These are phyloP conservation scores for Danaus plexippus DNA, from an alignment of 1,140 invertebrate species.

Conservation along the genomic window DNA sequence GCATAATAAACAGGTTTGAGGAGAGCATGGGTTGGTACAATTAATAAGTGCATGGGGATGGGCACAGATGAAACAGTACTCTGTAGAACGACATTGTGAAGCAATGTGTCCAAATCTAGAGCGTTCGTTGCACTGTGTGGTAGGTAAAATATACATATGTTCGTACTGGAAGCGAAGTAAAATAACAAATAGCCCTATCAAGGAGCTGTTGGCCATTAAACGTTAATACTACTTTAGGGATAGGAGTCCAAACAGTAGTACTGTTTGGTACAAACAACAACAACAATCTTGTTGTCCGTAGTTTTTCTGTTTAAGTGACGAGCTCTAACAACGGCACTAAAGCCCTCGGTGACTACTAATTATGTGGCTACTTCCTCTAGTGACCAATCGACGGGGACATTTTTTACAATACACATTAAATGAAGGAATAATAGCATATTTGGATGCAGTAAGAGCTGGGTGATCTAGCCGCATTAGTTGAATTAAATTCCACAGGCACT, in stretches of 20 bases:
- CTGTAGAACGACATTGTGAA: constrained; percentile 12
- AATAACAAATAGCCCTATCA: constrained; percentile 8
- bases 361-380: constrained; percentile 12
- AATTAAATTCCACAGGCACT: too few species aligned
- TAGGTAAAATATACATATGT: constrained; percentile 18
- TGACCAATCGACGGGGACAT: constrained; percentile 13
- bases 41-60: too few species aligned
- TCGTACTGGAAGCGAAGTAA: constrained; percentile 14
- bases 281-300: constrained; percentile 2
- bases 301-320: constrained; percentile 13
- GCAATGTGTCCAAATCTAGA: constrained; percentile 20
- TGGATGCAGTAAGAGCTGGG: too few species aligned
- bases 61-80: constrained; percentile 16
- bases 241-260: constrained; percentile 5
- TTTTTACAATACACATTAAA: constrained; percentile 16
- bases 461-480: too few species aligned
- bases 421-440: constrained; percentile 10
- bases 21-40: too few species aligned
- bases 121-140: constrained; percentile 20
- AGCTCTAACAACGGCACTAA: too few species aligned
- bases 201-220: constrained; percentile 18
- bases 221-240: constrained; percentile 10
- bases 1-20: too few species aligned
- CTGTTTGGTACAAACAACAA: too few species aligned
- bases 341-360: too few species aligned